Evolutionary conservation across 2,888 invertebrate species (phyloP).

Genomic region (Metellina segmentata): DNA sequence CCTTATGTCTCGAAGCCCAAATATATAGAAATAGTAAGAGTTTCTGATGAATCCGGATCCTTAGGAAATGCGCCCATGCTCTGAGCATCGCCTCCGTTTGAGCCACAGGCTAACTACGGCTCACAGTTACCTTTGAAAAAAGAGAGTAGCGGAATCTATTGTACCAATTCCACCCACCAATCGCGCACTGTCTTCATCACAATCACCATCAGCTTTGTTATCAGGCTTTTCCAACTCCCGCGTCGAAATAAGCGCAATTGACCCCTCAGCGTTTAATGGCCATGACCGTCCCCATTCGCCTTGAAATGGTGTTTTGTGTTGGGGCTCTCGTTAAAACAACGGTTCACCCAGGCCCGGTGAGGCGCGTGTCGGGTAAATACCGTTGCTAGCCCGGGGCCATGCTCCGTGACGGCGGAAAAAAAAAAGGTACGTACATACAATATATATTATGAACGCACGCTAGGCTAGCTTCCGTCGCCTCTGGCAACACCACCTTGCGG

Average conservation of each 20-base stretch:
- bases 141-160: no score
- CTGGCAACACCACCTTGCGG: constrained; percentile 43
- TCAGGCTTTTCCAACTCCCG: no score
- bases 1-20: no score
- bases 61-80: no score
- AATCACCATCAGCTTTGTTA: no score
- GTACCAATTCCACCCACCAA: no score
- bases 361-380: constrained; percentile 69
- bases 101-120: no score
- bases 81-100: no score
- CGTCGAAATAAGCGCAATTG: background rate
- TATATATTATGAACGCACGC: constrained; percentile 29
- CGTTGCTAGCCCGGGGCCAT: constrained; percentile 71
- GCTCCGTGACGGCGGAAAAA: constrained; percentile 22
- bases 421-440: constrained; percentile 32
- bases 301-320: constrained; percentile 34
- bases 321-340: constrained; percentile 62
- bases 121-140: no score
- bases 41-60: no score
- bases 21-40: no score
- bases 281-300: constrained; percentile 68
- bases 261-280: constrained; percentile 51
- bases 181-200: no score
- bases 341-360: constrained; percentile 19
- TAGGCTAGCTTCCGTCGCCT: constrained; percentile 67